Percentiles rank a stretch among this genome's conserved stretches.
Conservation (phyloP, 2,113 vertebrate species). For the Calonectris borealis region DNA sequence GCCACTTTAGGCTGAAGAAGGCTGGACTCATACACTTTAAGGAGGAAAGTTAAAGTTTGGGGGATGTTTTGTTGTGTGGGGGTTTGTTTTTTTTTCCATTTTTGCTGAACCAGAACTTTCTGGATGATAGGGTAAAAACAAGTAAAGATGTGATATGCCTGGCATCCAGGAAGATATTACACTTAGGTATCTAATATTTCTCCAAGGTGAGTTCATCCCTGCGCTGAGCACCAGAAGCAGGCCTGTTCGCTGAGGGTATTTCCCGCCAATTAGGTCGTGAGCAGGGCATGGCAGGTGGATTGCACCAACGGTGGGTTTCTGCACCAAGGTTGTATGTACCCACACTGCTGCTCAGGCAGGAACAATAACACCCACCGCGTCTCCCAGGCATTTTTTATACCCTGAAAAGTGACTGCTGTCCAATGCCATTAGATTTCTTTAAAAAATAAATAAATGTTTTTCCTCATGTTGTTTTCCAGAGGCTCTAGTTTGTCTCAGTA, state of each 20-base stretch:
- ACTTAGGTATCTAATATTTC: neutral
- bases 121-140: neutral
- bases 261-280: neutral
- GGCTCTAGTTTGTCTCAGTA: neutral
- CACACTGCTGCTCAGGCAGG: neutral
- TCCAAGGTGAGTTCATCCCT: neutral
- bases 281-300: neutral
- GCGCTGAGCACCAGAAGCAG: neutral
- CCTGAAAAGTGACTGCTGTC: neutral
- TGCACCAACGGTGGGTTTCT: neutral
- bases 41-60: neutral
- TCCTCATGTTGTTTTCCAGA: neutral
- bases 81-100: neutral
- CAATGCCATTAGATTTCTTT: neutral
- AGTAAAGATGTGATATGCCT: neutral
- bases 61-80: neutral
- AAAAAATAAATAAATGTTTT: neutral
- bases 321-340: neutral
- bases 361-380: rapidly evolving
- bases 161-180: neutral
- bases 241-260: neutral
- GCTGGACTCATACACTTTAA: neutral
- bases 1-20: neutral
- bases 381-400: neutral
- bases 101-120: neutral